Percentiles rank a stretch among this genome's conserved stretches.
Conservation (phyloP, 1,140 invertebrate species). For the Caenorhabditis remanei region DNA sequence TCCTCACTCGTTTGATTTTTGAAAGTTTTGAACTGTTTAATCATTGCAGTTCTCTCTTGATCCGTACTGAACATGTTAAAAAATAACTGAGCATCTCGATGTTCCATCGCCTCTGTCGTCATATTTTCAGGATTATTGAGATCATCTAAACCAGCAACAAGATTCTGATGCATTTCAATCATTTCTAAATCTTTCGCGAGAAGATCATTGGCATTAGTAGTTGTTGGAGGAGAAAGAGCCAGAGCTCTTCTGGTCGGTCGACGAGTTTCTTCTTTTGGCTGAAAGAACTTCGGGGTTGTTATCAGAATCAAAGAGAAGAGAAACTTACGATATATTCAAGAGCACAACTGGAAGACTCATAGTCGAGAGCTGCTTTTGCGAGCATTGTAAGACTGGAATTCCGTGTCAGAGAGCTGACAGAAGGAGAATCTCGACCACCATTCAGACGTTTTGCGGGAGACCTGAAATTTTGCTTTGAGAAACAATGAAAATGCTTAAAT, state of each 20-base stretch:
- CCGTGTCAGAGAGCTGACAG: neutral
- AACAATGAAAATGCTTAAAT: neutral
- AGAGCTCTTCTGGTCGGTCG: conserved; percentile 14
- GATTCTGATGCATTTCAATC: conserved; percentile 46
- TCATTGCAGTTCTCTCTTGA: conserved; percentile 45
- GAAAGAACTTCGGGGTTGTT: neutral
- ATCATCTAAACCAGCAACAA: conserved; percentile 20
- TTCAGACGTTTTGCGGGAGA: conserved; percentile 35
- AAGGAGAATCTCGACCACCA: conserved; percentile 16
- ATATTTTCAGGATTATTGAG: conserved; percentile 15
- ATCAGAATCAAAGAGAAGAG: neutral
- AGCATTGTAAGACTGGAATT: conserved; percentile 38
- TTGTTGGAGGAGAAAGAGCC: neutral
- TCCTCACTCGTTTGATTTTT: conserved; percentile 49
- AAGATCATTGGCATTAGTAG: neutral
- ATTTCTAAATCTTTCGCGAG: conserved; percentile 4
- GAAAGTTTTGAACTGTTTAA: conserved; percentile 38
- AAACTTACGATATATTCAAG: conserved; percentile 9
- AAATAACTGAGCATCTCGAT: conserved; percentile 15
- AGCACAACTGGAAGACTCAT: neutral
- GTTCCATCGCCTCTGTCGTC: conserved; percentile 28
- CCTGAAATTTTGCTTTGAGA: neutral
- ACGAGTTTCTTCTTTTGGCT: conserved; percentile 36
- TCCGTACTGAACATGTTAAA: conserved; percentile 41
- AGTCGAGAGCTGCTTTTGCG: conserved; percentile 26